phyloP scores from a whole-genome alignment of 2,797 vertebrate species.

The Linurgus olivaceus region DNA sequence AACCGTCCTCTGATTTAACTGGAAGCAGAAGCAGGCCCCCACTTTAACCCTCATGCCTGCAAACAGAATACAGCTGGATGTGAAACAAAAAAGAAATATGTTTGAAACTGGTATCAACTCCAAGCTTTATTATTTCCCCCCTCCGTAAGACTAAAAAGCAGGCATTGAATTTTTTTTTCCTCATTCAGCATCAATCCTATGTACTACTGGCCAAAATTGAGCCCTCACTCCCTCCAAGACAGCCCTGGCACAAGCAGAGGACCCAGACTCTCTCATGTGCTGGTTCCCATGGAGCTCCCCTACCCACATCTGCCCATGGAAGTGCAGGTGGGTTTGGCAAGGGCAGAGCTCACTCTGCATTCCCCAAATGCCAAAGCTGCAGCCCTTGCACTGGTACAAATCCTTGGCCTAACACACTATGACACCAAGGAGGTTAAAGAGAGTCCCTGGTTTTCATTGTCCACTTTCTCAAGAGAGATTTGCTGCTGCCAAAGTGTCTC shows the following conservation, averaged over 20 bases:
- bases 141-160: not conserved
- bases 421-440: not conserved
- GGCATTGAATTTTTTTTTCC: not conserved
- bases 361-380: not conserved
- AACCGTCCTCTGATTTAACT: constrained; percentile 32
- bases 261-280: not conserved
- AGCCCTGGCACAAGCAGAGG: not conserved
- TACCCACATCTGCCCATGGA: not conserved
- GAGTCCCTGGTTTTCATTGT: not conserved
- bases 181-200: not conserved
- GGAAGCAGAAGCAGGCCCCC: constrained; percentile 7
- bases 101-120: not conserved
- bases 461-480: not conserved
- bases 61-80: not conserved
- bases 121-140: not conserved
- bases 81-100: not conserved
- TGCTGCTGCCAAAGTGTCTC: not conserved
- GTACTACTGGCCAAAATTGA: not conserved
- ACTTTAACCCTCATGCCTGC: not conserved
- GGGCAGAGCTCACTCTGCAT: not conserved
- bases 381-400: not conserved
- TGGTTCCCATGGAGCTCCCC: not conserved
- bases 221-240: not conserved
- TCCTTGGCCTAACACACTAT: not conserved
- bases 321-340: not conserved